These are phyloP conservation scores for Papilio gigon DNA, from an alignment of 2,888 invertebrate species.

Conservation along the genomic window DNA sequence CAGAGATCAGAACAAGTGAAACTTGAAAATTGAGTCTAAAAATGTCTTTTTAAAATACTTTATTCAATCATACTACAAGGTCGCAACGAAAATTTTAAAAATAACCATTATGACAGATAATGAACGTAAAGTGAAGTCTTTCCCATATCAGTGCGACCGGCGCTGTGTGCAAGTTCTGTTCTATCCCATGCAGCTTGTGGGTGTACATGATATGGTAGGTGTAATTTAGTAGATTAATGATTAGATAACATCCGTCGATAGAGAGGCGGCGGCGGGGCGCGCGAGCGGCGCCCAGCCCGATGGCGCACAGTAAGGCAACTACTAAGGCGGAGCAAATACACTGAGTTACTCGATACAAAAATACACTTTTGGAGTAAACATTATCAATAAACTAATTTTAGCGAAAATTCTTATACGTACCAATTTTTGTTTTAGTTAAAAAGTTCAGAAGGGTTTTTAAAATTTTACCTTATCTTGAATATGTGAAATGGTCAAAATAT, in stretches of 20 bases:
- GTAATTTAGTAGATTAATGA: not conserved
- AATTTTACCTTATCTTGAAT: not conserved
- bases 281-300: constrained; percentile 50
- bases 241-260: constrained; percentile 48
- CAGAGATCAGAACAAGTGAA: too few species aligned
- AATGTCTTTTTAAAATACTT: too few species aligned
- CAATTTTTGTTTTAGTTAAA: too few species aligned
- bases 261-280: constrained; percentile 61
- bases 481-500: not conserved
- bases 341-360: constrained; percentile 49
- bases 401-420: not conserved
- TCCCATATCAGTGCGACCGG: too few species aligned
- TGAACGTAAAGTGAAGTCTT: not conserved
- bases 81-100: too few species aligned
- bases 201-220: not conserved
- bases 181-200: not conserved
- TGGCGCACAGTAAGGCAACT: constrained; percentile 67
- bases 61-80: too few species aligned
- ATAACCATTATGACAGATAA: too few species aligned
- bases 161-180: not conserved
- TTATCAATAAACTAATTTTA: not conserved
- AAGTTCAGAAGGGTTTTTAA: not conserved
- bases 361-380: constrained; percentile 44
- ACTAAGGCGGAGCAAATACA: constrained; percentile 59
- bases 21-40: too few species aligned